Evolutionary conservation across 2,888 invertebrate genomes (phyloP), one percentile per base, ranked within the genome.

Genomic region (Patella depressa): DNA sequence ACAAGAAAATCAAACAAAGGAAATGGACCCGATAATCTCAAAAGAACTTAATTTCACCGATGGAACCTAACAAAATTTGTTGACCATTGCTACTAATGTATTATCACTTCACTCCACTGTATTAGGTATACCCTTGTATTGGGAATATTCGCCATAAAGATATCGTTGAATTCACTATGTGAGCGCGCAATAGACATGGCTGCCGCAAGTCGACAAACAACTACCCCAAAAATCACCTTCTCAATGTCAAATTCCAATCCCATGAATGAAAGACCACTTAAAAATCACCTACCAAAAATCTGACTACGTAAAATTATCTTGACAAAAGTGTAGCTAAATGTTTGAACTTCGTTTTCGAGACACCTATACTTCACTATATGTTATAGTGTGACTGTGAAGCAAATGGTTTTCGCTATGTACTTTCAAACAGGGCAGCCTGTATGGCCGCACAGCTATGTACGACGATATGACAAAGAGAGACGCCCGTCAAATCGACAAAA

Each of bases 251-350:
- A 83, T 85, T 81, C 79, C 80, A 80, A 81, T 82, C 80, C 84
- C 83, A 89, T 89, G 89, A 89, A 89, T 89, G 85, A 89, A 89
- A 89, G 83, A 87, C 82, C 87, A 80, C 73, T 82, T 89, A 82
- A 89, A 88, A 86, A 84, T 87, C 80, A 88, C 81, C 83, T 74
- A 71, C 69, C 69, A n/a, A 65, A 24, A 70, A 14, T 59, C 15
- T 19, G 55, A 74, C 24, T 14, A 76, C 54, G 70, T 57, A 78
- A 79, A 75, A 76, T 80, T 78, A 75, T 24, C 71, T 71, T 79
- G 77, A 78, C 75, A 74, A 70, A 78, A 71, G 53, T 78, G 77
- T 82, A 79, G 75, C 53, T 72, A 14, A 53, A 77, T 83, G 77
- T 78, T 84, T 80, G 79, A 81, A 77, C 69, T 74, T 81, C 80